Base-by-base conservation (phyloP, 2,797 vertebrate genomes). In the Catharus ustulatus region DNA sequence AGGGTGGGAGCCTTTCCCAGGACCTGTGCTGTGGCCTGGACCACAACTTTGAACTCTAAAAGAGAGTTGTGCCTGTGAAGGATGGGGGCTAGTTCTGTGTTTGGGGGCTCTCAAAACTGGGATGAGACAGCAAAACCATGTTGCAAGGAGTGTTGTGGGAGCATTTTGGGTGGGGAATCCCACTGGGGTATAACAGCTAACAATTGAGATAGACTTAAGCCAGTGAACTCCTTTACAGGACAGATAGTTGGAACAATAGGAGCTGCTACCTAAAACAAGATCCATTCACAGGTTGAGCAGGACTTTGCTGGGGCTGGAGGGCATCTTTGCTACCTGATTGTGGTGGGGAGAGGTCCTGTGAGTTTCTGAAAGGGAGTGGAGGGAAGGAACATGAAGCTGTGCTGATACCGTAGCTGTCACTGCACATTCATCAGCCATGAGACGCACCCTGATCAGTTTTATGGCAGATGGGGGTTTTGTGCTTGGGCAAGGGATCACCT, bases 191-290 rank as follows among this genome's bases (percentile, higher is more conserved):
- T 85, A 92, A 81, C 1, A 7, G 21, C 38, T 91, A 38, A 54
- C 24, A 92, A 81, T 76, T 42, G 51, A 54, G 72, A 72, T 78
- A 93, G 90, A 74, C 29, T 7, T 66, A 45, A 94, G 21, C 58
- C 58, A 38, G 22, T 54, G 54, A 91, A 43, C 43, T 91, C 14
- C 46, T 85, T 89, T 91, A 26, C 20, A 40, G 84, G 90, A 42
- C 34, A 75, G 76, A 95, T 66, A 58, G 48, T 73, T 84, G 55
- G 76, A 90, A 94, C 87, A 91, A 90, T 86, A 72, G 64, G 24
- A 52, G 54, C 58, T 83, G 38, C 36, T 43, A 20, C n/a, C 43
- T 63, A 17, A 42, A 48, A 29, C 48, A 66, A 52, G 16, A 55
- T 32, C 13, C 24, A 27, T 51, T 46, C 20, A 77, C 51, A 32